These are phyloP conservation scores for Ichneumoninae sp. DNA, from an alignment of 2,888 invertebrate genomes.

Conservation along the genomic window DNA sequence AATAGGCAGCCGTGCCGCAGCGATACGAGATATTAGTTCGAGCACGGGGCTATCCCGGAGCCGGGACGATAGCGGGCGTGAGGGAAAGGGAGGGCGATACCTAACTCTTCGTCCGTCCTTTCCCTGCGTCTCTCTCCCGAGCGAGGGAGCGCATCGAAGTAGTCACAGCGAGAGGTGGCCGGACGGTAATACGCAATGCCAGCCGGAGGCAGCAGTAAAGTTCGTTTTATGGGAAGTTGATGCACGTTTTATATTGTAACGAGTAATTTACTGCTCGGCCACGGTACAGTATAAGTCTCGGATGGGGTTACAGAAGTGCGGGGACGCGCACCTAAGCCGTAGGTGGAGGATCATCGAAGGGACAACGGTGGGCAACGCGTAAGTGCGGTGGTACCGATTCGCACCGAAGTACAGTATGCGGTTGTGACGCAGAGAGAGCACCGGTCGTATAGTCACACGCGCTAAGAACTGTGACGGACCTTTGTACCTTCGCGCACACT, in stretches of 20 bases:
- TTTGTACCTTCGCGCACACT: not conserved
- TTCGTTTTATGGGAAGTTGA: conserved; percentile 66
- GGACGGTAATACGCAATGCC: conserved; percentile 38
- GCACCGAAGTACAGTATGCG: not conserved
- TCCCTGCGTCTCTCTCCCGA: not conserved
- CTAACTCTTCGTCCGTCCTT: not conserved
- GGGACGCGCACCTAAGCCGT: not conserved
- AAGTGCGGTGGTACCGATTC: conserved; percentile 15
- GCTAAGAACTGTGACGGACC: not conserved
- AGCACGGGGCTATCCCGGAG: conserved; percentile 17
- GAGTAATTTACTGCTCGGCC: conserved; percentile 65
- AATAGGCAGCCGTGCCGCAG: conserved; percentile 45
- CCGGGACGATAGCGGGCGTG: not conserved
- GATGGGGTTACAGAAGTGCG: not conserved
- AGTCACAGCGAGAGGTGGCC: conserved; percentile 10
- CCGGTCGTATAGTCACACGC: conserved; percentile 11
- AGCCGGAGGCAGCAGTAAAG: conserved; percentile 53
- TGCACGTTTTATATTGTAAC: conserved; percentile 69
- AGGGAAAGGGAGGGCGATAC: conserved; percentile 12
- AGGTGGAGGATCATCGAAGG: conserved; percentile 19
- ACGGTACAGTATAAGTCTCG: conserved; percentile 17
- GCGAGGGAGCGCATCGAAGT: conserved; percentile 14
- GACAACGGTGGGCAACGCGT: not conserved
- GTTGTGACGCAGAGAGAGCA: conserved; percentile 9
- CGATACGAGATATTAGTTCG: conserved; percentile 45